Evolutionary conservation across 2,797 vertebrate species (phyloP).

Genomic region (Odontamblyopus rebecca): DNA sequence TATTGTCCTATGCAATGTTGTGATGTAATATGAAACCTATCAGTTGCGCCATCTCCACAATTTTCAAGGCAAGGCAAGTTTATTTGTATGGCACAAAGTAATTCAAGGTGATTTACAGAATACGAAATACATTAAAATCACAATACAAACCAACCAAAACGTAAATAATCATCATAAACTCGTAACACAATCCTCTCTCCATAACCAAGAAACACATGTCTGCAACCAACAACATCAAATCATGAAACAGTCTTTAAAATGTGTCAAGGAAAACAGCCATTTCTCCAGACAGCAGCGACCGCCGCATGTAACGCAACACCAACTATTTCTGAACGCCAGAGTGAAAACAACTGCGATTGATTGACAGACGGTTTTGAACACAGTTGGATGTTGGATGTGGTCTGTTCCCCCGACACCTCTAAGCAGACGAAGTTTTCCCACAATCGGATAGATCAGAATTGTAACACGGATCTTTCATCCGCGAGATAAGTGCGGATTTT

Average conservation of each 20-base stretch:
- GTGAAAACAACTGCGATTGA: neutral
- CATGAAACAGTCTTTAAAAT: neutral
- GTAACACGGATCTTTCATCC: neutral
- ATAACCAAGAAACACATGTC: neutral
- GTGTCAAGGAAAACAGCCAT: neutral
- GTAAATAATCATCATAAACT: neutral
- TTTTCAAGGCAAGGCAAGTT: neutral
- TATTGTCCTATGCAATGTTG: too few relatives aligned
- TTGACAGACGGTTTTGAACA: neutral
- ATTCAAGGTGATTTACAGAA: too few relatives aligned
- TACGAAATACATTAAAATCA: too few relatives aligned
- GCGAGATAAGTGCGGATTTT: neutral
- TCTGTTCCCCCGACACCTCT: constrained; percentile 2
- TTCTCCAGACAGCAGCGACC: neutral
- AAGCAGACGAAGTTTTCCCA: neutral
- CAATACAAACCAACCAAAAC: too few relatives aligned
- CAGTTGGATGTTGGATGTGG: neutral
- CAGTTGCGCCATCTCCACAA: too few relatives aligned
- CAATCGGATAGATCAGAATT: neutral
- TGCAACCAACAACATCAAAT: neutral
- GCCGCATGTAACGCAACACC: neutral
- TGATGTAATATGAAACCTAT: too few relatives aligned
- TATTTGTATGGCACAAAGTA: too few relatives aligned
- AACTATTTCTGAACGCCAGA: neutral
- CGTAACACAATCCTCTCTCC: neutral